These are phyloP conservation scores for Bubo scandiacus DNA, from an alignment of 2,113 vertebrate species.

Conservation along the genomic window DNA sequence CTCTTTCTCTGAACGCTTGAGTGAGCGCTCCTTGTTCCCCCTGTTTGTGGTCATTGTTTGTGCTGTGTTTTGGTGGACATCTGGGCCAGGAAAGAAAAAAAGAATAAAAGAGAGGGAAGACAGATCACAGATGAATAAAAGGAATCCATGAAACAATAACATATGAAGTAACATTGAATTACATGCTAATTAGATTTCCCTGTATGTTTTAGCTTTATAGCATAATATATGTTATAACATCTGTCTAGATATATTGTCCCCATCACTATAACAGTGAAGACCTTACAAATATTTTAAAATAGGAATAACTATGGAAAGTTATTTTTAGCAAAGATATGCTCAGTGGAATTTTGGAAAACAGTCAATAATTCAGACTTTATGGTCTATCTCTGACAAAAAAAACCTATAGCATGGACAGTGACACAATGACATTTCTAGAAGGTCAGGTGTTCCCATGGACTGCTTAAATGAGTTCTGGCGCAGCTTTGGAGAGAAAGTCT, in stretches of 20 bases:
- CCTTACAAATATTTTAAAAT: neutral
- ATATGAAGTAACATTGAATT: neutral
- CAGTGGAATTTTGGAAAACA: neutral
- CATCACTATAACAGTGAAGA: neutral
- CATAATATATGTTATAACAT: neutral
- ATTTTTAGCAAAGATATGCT: neutral
- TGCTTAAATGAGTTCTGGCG: neutral
- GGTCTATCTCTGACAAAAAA: neutral
- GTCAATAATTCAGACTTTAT: neutral
- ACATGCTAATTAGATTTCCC: neutral
- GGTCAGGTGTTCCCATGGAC: neutral
- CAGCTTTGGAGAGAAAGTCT: neutral
- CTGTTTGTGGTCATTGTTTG: neutral
- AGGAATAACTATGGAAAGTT: neutral
- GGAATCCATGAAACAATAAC: neutral
- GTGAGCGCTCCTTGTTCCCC: neutral
- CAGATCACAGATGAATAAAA: neutral
- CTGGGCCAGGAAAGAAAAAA: neutral
- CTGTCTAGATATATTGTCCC: neutral
- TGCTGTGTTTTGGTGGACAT: neutral
- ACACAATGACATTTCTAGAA: neutral
- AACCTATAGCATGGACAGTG: neutral
- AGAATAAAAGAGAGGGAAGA: neutral
- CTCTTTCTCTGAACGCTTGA: neutral
- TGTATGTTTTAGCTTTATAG: neutral